These are phyloP conservation scores for Lasius platythorax DNA, from an alignment of 2,888 invertebrate species.

Conservation along the genomic window DNA sequence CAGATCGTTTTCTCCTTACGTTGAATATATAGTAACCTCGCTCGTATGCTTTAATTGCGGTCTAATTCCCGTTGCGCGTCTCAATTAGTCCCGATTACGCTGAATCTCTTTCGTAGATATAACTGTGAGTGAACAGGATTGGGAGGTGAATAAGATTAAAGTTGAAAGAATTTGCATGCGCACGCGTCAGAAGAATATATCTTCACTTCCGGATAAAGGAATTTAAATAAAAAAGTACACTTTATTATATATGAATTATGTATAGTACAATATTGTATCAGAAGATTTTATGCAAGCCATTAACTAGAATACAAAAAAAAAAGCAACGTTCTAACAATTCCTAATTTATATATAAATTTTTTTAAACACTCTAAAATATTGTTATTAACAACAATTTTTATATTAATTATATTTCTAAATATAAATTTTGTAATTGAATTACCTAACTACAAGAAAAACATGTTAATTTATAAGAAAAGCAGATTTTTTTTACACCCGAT, in stretches of 20 bases:
- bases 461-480: not conserved
- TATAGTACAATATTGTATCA: too few species aligned
- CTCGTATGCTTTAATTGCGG: conserved; percentile 14
- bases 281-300: not conserved
- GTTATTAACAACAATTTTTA: not conserved
- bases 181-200: not conserved
- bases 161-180: not conserved
- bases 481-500: not conserved
- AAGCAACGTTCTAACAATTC: not conserved
- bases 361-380: not conserved
- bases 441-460: too few species aligned
- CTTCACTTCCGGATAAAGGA: not conserved
- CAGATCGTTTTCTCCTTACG: conserved; percentile 4
- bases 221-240: not conserved
- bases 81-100: conserved; percentile 55
- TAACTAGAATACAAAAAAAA: not conserved
- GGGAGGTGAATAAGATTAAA: conserved; percentile 1
- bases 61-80: conserved; percentile 33
- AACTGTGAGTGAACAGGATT: not conserved
- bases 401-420: not conserved
- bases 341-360: not conserved
- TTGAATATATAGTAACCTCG: not conserved
- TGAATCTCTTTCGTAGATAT: conserved; percentile 41
- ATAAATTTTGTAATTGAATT: not conserved
- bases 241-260: not conserved